Evolutionary conservation across 2,888 invertebrate genomes (phyloP).

Genomic region (Chromoteleia sp.): DNA sequence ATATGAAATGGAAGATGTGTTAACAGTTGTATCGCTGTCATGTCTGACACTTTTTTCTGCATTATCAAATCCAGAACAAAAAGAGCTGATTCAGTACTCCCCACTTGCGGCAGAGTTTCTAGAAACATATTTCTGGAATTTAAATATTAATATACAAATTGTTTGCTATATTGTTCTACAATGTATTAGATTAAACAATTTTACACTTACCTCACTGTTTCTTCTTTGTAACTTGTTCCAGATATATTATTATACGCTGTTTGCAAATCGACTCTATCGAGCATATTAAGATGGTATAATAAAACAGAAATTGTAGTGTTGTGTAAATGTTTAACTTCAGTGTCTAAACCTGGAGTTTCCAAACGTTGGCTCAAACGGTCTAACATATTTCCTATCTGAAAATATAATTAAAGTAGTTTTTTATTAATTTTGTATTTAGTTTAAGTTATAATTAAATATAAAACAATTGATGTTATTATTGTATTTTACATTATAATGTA

Average conservation of each 20-base stretch:
- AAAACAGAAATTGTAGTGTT: conserved; percentile 84
- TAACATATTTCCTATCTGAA: conserved; percentile 79
- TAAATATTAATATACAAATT: conserved; percentile 17
- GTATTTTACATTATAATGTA: background rate
- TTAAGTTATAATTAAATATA: background rate
- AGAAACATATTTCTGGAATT: conserved; percentile 88
- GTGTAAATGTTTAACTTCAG: conserved; percentile 81
- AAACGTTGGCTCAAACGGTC: conserved; percentile 81
- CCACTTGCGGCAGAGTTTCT: conserved; percentile 89
- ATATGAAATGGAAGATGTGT: conserved; percentile 90
- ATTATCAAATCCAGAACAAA: conserved; percentile 88
- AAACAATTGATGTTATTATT: conserved; percentile 2
- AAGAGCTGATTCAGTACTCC: conserved; percentile 88
- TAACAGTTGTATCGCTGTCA: conserved; percentile 88
- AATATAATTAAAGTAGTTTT: conserved; percentile 10
- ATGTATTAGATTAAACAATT: background rate
- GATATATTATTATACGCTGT: conserved; percentile 81
- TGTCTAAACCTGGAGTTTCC: conserved; percentile 82
- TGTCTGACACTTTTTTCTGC: conserved; percentile 87
- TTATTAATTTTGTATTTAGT: background rate
- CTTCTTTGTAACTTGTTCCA: conserved; percentile 91
- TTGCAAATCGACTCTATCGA: conserved; percentile 82
- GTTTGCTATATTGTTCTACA: background rate
- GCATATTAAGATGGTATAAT: conserved; percentile 83
- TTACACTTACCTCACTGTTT: conserved; percentile 86